Percentiles rank a stretch among this genome's conserved stretches.
phyloP scores from a whole-genome alignment of 2,797 vertebrate genomes.

The Peromyscus aztecus region DNA sequence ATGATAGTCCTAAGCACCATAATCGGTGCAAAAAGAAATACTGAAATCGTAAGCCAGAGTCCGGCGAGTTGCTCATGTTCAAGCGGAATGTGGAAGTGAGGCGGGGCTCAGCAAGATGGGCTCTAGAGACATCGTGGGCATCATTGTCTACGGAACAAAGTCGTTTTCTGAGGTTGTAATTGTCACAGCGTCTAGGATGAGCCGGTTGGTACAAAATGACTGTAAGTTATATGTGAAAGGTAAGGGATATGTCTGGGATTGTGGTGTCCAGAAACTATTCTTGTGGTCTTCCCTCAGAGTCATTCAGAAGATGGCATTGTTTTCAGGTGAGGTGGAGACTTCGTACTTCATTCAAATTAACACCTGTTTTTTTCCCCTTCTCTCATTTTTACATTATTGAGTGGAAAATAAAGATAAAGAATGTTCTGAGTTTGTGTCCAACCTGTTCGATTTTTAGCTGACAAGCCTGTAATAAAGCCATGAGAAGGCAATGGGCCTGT shows the following conservation, averaged over 20 bases:
- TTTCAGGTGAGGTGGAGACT: background rate
- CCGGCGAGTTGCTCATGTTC: background rate
- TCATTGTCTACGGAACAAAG: background rate
- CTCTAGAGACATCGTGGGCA: background rate
- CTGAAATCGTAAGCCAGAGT: background rate
- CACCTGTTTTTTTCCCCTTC: background rate
- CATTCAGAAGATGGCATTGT: background rate
- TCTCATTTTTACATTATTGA: background rate
- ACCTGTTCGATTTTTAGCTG: background rate
- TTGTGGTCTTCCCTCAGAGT: background rate
- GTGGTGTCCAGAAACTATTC: background rate
- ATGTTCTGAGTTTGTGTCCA: background rate
- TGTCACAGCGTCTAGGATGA: background rate
- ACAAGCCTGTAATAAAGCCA: conserved; percentile 57
- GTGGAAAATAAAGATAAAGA: background rate
- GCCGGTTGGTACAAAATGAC: background rate
- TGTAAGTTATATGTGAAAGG: background rate
- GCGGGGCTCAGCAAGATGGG: background rate
- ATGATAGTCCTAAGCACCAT: background rate
- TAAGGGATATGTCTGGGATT: background rate
- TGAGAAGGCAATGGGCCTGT: conserved; percentile 74
- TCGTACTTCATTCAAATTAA: conserved; percentile 16
- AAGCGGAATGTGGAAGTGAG: background rate
- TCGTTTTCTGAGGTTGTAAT: background rate
- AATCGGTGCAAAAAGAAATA: background rate